Evolutionary conservation across 2,113 vertebrate genomes (phyloP).

Genomic region (Rallus limicola): DNA sequence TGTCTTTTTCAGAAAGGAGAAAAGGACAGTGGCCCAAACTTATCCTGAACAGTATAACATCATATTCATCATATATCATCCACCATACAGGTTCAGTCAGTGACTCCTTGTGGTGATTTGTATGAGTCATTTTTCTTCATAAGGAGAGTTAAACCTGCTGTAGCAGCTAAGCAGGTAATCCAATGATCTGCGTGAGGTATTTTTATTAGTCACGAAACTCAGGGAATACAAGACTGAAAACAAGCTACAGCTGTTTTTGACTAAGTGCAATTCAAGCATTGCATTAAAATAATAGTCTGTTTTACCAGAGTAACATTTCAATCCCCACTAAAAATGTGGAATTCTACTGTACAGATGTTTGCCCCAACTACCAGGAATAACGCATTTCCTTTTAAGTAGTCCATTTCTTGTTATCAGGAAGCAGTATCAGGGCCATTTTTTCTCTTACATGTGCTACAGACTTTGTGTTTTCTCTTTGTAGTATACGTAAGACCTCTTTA

Average conservation of each 20-base stretch:
- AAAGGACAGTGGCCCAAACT: background rate
- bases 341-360: background rate
- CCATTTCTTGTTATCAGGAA: background rate
- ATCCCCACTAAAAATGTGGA: background rate
- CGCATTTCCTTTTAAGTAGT: background rate
- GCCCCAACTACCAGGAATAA: background rate
- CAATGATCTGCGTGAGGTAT: background rate
- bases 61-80: background rate
- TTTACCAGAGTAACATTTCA: background rate
- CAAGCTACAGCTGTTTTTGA: background rate
- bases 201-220: conserved; percentile 11
- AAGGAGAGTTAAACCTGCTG: background rate
- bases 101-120: background rate
- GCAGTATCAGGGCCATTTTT: background rate
- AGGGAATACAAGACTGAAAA: background rate
- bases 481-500: background rate
- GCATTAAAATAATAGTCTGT: background rate
- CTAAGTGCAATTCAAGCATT: background rate
- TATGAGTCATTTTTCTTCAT: background rate
- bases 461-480: background rate
- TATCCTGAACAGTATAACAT: background rate
- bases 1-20: background rate
- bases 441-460: background rate
- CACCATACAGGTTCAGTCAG: background rate
- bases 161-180: background rate